Evolutionary conservation across 2,797 vertebrate species (phyloP).

Genomic region (Babyrousa celebensis): DNA sequence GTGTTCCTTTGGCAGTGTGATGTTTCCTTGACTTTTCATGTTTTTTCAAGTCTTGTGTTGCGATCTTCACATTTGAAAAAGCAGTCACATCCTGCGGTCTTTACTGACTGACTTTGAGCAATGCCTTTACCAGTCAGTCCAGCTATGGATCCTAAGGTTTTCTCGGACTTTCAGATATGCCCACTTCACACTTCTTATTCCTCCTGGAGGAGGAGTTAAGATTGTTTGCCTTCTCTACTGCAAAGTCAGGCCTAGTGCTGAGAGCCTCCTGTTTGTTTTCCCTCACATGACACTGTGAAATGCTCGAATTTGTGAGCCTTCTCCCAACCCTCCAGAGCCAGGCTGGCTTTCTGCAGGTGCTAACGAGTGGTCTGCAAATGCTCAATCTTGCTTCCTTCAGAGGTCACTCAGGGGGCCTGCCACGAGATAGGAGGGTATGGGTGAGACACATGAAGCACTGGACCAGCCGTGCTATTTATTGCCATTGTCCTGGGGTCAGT

Average conservation of each 20-base stretch:
- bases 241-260: neutral
- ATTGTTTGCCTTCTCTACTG: too few relatives aligned
- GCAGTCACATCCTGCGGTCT: neutral
- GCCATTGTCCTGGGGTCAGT: too few relatives aligned
- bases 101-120: neutral
- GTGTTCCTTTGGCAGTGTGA: neutral
- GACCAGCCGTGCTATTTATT: neutral
- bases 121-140: neutral
- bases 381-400: neutral
- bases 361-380: rapidly evolving
- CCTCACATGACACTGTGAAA: rapidly evolving
- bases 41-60: neutral
- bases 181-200: too few relatives aligned
- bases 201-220: too few relatives aligned
- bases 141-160: neutral
- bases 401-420: neutral
- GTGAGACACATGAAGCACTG: neutral
- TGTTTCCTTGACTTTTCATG: neutral
- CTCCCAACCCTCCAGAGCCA: rapidly evolving
- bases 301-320: rapidly evolving
- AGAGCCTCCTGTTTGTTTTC: neutral
- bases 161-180: neutral
- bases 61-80: neutral
- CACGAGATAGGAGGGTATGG: too few relatives aligned
- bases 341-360: neutral